Evolutionary conservation across 2,797 vertebrate genomes (phyloP).

Genomic region (Cephalopachus bancanus): DNA sequence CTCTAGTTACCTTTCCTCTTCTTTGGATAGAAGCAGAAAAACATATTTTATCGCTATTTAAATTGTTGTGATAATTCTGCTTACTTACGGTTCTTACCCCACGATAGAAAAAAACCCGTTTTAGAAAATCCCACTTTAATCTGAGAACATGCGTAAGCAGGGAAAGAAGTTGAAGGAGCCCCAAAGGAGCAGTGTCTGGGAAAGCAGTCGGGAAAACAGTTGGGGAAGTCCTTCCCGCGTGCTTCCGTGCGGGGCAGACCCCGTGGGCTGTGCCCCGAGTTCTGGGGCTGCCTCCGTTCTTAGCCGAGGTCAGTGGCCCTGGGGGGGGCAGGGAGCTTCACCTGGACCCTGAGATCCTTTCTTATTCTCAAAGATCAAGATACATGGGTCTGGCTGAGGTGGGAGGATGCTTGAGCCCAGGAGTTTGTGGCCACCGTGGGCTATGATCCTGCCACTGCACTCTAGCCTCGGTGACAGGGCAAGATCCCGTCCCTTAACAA

Average conservation of each 20-base stretch:
- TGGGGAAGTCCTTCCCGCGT: constrained; percentile 64
- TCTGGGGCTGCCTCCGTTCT: constrained; percentile 8
- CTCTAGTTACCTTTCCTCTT: constrained; percentile 87
- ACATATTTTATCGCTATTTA: constrained; percentile 91
- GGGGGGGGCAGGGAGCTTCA: neutral
- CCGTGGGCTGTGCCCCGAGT: neutral
- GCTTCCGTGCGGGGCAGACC: neutral
- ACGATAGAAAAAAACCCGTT: constrained; percentile 87
- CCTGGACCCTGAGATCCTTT: neutral
- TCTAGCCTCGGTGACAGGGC: neutral
- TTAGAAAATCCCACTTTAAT: constrained; percentile 86
- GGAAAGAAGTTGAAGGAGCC: constrained; percentile 66
- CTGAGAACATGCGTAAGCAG: constrained; percentile 83
- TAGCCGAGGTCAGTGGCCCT: neutral
- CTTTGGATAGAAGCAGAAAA: constrained; percentile 88
- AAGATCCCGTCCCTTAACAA: neutral
- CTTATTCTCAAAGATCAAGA: neutral
- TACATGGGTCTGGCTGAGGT: neutral
- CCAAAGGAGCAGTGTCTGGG: constrained; percentile 61
- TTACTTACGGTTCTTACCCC: constrained; percentile 85
- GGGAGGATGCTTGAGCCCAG: neutral
- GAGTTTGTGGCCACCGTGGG: neutral
- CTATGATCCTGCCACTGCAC: too few species aligned
- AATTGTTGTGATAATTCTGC: constrained; percentile 89
- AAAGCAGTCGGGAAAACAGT: constrained; percentile 43